Conservation (phyloP, 1,140 invertebrate genomes). For the Drosophila elegans region DNA sequence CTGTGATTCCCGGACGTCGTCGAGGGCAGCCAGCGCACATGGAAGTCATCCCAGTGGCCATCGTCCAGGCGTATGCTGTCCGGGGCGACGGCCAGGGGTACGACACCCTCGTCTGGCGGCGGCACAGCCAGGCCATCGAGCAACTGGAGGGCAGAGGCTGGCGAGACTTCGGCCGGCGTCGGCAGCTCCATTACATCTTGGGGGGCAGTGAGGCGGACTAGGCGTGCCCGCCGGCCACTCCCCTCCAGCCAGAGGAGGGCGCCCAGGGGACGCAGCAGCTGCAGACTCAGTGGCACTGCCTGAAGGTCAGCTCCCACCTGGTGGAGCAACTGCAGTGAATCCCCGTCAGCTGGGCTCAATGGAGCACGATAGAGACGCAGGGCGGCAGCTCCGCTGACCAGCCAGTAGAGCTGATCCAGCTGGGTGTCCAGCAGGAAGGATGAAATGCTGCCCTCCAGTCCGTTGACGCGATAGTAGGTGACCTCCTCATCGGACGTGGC, state of each 20-base stretch:
- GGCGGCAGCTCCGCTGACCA: conserved; percentile 87
- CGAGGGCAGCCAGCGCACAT: conserved; percentile 91
- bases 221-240: conserved; percentile 3
- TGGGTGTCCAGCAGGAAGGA: conserved; percentile 92
- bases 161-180: not conserved
- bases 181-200: conserved; percentile 15
- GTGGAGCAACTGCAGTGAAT: conserved; percentile 14
- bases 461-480: conserved; percentile 62
- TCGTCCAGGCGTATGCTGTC: conserved; percentile 87
- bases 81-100: conserved; percentile 88
- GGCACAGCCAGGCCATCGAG: not conserved
- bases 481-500: conserved; percentile 32
- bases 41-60: conserved; percentile 91
- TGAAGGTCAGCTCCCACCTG: not conserved
- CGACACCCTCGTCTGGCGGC: conserved; percentile 85
- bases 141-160: conserved; percentile 38
- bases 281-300: conserved; percentile 43
- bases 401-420: conserved; percentile 91
- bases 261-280: conserved; percentile 26
- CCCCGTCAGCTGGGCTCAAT: not conserved
- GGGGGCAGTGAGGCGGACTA: conserved; percentile 8
- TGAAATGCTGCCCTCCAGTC: conserved; percentile 86
- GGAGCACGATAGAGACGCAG: conserved; percentile 43
- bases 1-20: conserved; percentile 91
- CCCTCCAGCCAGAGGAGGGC: conserved; percentile 56